Evolutionary conservation across 2,888 invertebrate species (phyloP), one percentile per base, ranked within the genome.

Genomic region (Eledona agricola): DNA sequence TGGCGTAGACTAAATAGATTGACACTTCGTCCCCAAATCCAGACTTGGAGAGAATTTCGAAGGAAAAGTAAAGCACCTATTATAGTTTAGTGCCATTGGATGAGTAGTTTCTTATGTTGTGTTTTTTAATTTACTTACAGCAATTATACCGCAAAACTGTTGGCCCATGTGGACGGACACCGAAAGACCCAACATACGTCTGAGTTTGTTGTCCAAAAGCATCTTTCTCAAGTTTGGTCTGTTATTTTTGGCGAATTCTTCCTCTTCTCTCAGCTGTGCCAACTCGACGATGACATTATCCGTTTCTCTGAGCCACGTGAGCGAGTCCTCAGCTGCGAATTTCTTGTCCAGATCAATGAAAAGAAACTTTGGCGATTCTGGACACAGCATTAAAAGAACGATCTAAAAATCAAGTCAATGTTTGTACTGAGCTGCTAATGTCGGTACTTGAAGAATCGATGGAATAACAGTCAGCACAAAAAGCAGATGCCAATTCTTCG

Each of bases 321-420:
- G 77, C 29, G 90, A 89, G 77, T 82, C 80, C 65, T 88, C 85
- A 0, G 91, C 89, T 37, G 85, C 84, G 32, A 84, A 72, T 61
- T 90, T 88, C 59, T 85, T 82, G 0, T 87, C 87, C 59, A 83
- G 84, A 19, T 83, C 80, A 23, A 91, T 76, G 12, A 88, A 77
- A 16, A 90, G 77, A 67, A 83, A 91, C 69, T 90, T 89, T 0
- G 94, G 94, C 0, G 90, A 89, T 72, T 95, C 94, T 0, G 93
- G 92, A 63, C 93, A 93, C 1, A 32, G 23, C 7, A 23, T 19
- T 12, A 25, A 90, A 68, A 0, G 91, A 89, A 51, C 94, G 75
- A 0, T 86, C 86, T 10, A 78, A 72, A 45, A 86, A 73, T n/a
- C n/a, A n/a, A n/a, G n/a, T 4, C 11, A 13, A 13, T 6, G 15